phyloP scores from a whole-genome alignment of 2,797 vertebrate genomes.

The Falco novaeseelandiae region DNA sequence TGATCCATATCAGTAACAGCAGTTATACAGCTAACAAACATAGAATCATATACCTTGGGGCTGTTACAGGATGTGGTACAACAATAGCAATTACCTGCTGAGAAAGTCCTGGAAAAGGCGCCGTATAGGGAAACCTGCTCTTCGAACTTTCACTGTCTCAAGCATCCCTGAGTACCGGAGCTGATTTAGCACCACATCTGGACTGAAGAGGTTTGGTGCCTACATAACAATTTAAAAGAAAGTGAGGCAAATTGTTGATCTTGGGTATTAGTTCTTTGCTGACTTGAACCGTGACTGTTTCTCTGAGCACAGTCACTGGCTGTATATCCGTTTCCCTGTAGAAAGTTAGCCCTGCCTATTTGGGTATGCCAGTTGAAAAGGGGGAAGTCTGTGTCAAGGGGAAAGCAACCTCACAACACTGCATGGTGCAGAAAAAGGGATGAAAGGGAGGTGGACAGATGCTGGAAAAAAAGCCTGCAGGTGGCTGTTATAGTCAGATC shows the following conservation, averaged over 20 bases:
- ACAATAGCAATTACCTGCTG: constrained; percentile 76
- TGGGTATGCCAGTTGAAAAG: neutral
- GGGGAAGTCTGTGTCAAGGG: neutral
- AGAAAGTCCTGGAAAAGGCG: constrained; percentile 87
- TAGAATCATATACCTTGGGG: neutral
- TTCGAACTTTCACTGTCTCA: constrained; percentile 91
- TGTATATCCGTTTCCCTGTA: neutral
- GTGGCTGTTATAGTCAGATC: neutral
- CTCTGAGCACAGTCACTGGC: neutral
- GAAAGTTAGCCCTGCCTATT: neutral
- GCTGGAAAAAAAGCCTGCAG: neutral
- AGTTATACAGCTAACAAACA: neutral
- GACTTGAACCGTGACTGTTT: neutral
- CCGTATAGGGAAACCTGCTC: constrained; percentile 89
- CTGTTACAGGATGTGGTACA: neutral
- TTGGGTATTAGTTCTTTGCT: neutral
- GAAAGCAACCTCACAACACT: neutral
- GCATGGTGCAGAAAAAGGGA: neutral
- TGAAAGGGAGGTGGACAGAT: neutral
- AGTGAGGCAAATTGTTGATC: neutral
- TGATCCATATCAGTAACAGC: neutral
- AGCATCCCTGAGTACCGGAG: constrained; percentile 91
- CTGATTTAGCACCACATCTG: constrained; percentile 89
- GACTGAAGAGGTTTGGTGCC: constrained; percentile 85
- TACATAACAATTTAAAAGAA: constrained; percentile 47